These are phyloP conservation scores for Nowickia ferox DNA, from an alignment of 2,888 invertebrate species.

Conservation along the genomic window DNA sequence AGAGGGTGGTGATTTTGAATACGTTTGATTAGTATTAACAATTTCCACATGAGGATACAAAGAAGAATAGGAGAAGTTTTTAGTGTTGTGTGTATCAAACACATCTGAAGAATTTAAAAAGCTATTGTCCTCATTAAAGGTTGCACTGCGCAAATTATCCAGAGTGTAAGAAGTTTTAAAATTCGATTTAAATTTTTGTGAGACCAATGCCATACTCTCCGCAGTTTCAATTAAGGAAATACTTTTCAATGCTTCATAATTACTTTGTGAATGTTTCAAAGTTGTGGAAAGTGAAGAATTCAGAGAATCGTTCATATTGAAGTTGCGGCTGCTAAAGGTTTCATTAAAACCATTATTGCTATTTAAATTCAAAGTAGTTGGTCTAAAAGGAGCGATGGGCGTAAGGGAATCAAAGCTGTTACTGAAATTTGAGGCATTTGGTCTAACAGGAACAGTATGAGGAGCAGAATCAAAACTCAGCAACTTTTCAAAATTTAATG, in stretches of 20 bases:
- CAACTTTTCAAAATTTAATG: constrained; percentile 49
- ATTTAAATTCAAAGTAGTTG: constrained; percentile 76
- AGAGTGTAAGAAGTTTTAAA: constrained; percentile 41
- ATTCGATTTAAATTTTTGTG: constrained; percentile 21
- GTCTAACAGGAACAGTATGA: constrained; percentile 71
- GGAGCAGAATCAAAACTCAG: constrained; percentile 58
- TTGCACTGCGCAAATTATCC: constrained; percentile 35
- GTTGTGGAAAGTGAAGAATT: constrained; percentile 29
- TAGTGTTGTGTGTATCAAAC: constrained; percentile 55
- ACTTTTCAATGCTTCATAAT: constrained; percentile 73
- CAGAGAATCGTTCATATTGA: constrained; percentile 70
- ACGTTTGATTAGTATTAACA: constrained; percentile 66
- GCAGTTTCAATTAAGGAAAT: constrained; percentile 44
- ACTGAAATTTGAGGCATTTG: constrained; percentile 75
- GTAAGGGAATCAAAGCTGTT: background rate
- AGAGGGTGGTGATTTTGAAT: constrained; percentile 60
- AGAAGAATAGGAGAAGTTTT: constrained; percentile 58
- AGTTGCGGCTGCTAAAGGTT: constrained; percentile 29
- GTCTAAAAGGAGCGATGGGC: constrained; percentile 72
- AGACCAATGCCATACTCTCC: background rate
- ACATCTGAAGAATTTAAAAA: constrained; percentile 50
- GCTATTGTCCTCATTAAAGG: constrained; percentile 38
- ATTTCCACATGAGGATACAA: constrained; percentile 67
- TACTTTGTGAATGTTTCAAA: constrained; percentile 71
- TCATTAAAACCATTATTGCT: constrained; percentile 23